phyloP scores from a whole-genome alignment of 2,888 invertebrate species.

The Trichacis sp. region DNA sequence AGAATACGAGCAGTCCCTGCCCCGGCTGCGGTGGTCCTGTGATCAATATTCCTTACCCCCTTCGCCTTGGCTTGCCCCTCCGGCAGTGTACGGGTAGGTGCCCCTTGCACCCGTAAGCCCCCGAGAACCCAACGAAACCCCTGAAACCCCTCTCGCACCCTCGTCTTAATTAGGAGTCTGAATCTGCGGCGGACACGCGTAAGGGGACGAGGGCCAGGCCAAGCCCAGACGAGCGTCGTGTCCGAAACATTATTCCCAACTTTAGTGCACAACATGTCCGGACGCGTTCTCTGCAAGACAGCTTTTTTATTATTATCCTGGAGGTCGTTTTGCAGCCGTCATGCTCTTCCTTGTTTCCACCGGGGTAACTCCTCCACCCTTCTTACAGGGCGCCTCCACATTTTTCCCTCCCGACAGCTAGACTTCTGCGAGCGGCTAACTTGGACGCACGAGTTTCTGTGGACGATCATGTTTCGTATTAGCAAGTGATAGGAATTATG shows the following conservation, averaged over 20 bases:
- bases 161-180: slow-evolving; percentile 88
- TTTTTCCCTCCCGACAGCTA: slow-evolving; percentile 20
- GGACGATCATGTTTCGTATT: slow-evolving; percentile 11
- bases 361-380: slow-evolving; percentile 27
- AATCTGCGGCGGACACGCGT: slow-evolving; percentile 87
- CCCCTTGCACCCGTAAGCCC: slow-evolving; percentile 41
- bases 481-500: too few relatives aligned
- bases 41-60: slow-evolving; percentile 70
- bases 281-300: slow-evolving; percentile 31
- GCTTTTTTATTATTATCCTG: slow-evolving; percentile 38
- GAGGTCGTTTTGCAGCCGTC: slow-evolving; percentile 27
- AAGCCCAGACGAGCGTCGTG: slow-evolving; percentile 58
- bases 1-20: slow-evolving; percentile 57
- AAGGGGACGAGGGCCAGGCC: slow-evolving; percentile 63
- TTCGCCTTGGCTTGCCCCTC: slow-evolving; percentile 66
- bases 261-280: slow-evolving; percentile 48
- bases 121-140: slow-evolving; percentile 60
- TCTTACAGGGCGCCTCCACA: slow-evolving; percentile 18
- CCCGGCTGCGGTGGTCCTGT: slow-evolving; percentile 58
- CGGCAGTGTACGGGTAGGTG: slow-evolving; percentile 54
- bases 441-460: slow-evolving; percentile 6
- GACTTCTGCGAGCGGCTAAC: slow-evolving; percentile 19
- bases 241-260: slow-evolving; percentile 69
- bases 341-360: slow-evolving; percentile 25
- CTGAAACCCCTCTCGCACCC: slow-evolving; percentile 71